phyloP scores from a whole-genome alignment of 2,888 invertebrate genomes.

The Autographa gamma region DNA sequence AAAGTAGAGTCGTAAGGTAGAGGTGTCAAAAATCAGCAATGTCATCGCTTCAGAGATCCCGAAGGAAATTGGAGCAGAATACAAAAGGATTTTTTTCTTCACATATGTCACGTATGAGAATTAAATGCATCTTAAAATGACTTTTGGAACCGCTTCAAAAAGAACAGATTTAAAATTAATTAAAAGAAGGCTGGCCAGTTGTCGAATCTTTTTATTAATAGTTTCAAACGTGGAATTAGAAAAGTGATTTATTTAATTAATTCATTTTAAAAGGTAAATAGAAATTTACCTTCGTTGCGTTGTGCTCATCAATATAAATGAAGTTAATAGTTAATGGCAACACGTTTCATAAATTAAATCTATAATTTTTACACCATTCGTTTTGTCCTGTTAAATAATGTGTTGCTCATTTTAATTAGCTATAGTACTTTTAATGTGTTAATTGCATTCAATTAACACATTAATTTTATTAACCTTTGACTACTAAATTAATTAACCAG shows the following conservation, averaged over 20 bases:
- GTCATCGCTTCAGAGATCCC: constrained; percentile 71
- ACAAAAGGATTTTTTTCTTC: constrained; percentile 60
- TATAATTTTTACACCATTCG: neutral
- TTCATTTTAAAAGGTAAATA: constrained; percentile 37
- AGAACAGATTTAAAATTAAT: constrained; percentile 47
- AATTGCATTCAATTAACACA: too few relatives aligned
- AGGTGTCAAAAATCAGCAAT: constrained; percentile 68
- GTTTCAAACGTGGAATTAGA: constrained; percentile 34
- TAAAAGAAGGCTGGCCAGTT: constrained; percentile 44
- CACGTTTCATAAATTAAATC: constrained; percentile 13
- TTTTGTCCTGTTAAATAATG: neutral
- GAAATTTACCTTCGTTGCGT: constrained; percentile 22
- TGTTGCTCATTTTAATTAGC: neutral
- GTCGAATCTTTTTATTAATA: constrained; percentile 49
- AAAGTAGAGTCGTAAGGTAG: constrained; percentile 21
- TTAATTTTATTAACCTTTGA: too few relatives aligned
- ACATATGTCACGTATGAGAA: constrained; percentile 59
- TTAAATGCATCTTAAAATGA: constrained; percentile 56
- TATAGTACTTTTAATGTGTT: neutral
- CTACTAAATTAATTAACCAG: too few relatives aligned
- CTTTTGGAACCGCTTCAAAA: constrained; percentile 52
- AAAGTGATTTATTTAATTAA: constrained; percentile 48
- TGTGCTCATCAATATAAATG: constrained; percentile 24
- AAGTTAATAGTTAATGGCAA: constrained; percentile 26
- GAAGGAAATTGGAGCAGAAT: constrained; percentile 70